Conservation (phyloP, 2,113 vertebrate species). For the Rhabdornis inornatus region DNA sequence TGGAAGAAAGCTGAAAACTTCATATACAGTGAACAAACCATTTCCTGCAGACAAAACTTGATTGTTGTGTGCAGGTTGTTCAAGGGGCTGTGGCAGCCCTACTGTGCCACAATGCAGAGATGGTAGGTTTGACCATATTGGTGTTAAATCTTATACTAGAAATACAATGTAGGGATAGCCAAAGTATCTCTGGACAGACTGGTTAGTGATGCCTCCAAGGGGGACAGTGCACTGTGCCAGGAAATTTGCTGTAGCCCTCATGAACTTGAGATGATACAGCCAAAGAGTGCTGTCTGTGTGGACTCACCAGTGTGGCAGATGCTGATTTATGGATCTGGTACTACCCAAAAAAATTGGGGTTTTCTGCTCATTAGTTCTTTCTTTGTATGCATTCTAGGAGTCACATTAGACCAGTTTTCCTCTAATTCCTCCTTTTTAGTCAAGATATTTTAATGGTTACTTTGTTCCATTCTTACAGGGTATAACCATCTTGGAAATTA, state of each 20-base stretch:
- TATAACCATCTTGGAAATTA: not conserved
- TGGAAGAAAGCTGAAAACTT: not conserved
- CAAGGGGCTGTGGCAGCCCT: not conserved
- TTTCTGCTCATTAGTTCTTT: not conserved
- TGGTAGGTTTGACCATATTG: not conserved
- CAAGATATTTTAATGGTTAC: not conserved
- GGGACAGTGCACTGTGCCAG: not conserved
- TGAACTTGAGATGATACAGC: not conserved
- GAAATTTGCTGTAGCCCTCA: not conserved
- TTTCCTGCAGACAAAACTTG: not conserved
- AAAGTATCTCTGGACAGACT: not conserved
- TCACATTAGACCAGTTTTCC: not conserved
- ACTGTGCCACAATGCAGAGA: not conserved
- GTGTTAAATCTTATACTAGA: not conserved
- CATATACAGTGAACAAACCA: not conserved
- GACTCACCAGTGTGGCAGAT: not conserved
- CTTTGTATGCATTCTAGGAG: not conserved
- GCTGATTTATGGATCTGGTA: not conserved
- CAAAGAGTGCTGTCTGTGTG: not conserved
- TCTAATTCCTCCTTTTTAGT: not conserved
- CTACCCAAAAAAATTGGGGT: not conserved
- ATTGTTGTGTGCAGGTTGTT: not conserved
- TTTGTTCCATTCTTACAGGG: not conserved
- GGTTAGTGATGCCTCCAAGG: not conserved
- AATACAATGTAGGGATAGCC: fast-evolving